Conservation (phyloP, 1,140 invertebrate genomes). For the Onthophagus taurus region DNA sequence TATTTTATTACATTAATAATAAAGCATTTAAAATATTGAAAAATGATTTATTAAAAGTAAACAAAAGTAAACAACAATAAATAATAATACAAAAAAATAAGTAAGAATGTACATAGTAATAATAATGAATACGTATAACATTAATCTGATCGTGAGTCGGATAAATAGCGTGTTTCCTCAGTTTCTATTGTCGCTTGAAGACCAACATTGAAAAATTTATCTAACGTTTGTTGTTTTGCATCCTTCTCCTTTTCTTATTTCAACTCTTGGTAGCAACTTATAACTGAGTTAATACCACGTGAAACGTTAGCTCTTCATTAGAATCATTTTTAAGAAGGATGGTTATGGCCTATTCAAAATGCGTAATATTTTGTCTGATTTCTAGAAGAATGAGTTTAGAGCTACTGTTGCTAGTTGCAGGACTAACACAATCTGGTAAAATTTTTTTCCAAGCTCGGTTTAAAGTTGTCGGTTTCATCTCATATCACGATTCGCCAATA, state of each 20-base stretch:
- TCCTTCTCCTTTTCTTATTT: slow-evolving; percentile 20
- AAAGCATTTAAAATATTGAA: slow-evolving; percentile 5
- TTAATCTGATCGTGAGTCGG: slow-evolving; percentile 18
- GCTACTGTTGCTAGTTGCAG: slow-evolving; percentile 18
- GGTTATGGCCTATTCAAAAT: slow-evolving; percentile 15
- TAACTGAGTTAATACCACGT: slow-evolving; percentile 12
- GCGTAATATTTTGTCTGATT: slow-evolving; percentile 22
- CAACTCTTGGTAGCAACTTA: slow-evolving; percentile 20
- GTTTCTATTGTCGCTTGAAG: too few species aligned
- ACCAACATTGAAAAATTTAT: too few species aligned
- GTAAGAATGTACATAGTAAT: too few species aligned
- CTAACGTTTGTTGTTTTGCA: too few species aligned
- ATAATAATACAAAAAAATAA: slow-evolving; percentile 1
- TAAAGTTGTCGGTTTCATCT: neutral
- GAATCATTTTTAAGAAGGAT: slow-evolving; percentile 17
- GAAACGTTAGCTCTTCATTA: slow-evolving; percentile 5
- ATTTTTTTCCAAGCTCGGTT: slow-evolving; percentile 22
- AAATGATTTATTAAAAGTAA: slow-evolving; percentile 6
- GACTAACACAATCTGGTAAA: slow-evolving; percentile 18
- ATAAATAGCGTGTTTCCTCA: slow-evolving; percentile 12
- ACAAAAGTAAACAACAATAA: slow-evolving; percentile 5
- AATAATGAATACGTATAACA: slow-evolving; percentile 1
- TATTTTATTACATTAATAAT: slow-evolving; percentile 14
- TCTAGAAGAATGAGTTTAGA: too few species aligned
- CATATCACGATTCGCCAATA: neutral